These are phyloP conservation scores for Baryphthengus martii DNA, from an alignment of 2,113 vertebrate genomes.

Conservation along the genomic window DNA sequence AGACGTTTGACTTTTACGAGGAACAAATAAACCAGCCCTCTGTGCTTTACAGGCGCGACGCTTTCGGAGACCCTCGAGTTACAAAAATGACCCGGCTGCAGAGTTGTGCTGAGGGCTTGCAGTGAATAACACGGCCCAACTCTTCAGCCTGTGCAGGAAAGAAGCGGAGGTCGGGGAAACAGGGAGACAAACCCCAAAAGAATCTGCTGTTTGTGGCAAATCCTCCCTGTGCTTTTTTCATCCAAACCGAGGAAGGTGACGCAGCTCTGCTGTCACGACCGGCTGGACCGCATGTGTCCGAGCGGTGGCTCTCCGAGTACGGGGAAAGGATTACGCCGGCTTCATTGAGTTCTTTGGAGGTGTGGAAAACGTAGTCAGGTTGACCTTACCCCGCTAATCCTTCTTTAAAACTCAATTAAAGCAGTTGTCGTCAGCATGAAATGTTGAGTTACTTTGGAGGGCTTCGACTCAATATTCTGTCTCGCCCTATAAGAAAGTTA, in stretches of 20 bases:
- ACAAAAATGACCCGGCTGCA: background rate
- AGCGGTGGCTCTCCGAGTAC: background rate
- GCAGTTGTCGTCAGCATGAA: background rate
- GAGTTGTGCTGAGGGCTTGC: background rate
- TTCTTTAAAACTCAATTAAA: constrained; percentile 40
- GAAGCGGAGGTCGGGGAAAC: background rate
- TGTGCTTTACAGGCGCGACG: constrained; percentile 47
- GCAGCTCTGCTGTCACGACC: background rate
- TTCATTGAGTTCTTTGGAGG: background rate
- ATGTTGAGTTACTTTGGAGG: background rate
- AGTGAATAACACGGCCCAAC: constrained; percentile 8
- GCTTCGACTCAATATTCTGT: background rate
- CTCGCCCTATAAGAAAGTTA: background rate
- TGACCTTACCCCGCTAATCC: constrained; percentile 16
- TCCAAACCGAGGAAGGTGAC: background rate
- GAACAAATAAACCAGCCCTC: constrained; percentile 67
- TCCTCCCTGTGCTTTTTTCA: background rate
- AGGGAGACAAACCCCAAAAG: background rate
- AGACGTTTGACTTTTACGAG: constrained; percentile 61
- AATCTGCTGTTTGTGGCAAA: background rate
- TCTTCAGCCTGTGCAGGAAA: background rate
- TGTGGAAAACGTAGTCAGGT: background rate
- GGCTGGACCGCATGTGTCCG: background rate
- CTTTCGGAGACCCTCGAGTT: constrained; percentile 56
- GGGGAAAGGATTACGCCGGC: background rate